A percentile compares a stretch with the other conserved stretches of the same genome.
Conservation (phyloP, 2,888 invertebrate species). For the Sericinus montela region DNA sequence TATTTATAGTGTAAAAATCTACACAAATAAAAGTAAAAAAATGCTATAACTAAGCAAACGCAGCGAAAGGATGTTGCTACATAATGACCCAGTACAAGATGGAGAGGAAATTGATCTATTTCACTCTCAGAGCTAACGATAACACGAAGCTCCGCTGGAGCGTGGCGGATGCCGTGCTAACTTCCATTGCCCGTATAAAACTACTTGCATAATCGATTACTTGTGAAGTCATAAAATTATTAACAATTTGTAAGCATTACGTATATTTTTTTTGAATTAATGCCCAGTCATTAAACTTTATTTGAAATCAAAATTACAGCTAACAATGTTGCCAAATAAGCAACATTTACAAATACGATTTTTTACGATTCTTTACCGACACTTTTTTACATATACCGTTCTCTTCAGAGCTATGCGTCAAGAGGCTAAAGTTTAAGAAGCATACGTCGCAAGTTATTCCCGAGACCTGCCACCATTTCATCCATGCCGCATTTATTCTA, state of each 20-base stretch:
- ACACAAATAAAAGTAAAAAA: not conserved
- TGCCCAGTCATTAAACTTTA: no score
- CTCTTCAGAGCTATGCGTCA: no score
- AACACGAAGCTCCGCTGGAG: slow-evolving; percentile 31
- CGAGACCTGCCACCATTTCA: no score
- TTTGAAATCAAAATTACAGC: no score
- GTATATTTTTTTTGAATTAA: not conserved
- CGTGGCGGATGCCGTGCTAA: slow-evolving; percentile 52
- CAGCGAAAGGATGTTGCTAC: not conserved
- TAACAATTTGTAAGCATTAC: not conserved
- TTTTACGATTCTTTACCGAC: no score
- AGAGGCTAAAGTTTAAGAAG: no score
- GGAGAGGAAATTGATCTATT: slow-evolving; percentile 34
- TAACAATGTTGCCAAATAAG: no score
- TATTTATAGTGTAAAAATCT: no score
- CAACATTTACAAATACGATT: no score
- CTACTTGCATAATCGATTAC: slow-evolving; percentile 35
- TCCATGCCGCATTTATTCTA: no score
- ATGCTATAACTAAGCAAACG: not conserved
- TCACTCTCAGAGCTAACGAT: slow-evolving; percentile 43
- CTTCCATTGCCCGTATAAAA: slow-evolving; percentile 35
- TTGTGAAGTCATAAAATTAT: not conserved
- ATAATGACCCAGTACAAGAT: not conserved
- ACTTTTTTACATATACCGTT: no score
- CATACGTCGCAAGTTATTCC: no score